Percentiles rank a stretch among this genome's conserved stretches.
Conservation (phyloP, 2,888 invertebrate species). For the Acanthosoma haemorrhoidale region DNA sequence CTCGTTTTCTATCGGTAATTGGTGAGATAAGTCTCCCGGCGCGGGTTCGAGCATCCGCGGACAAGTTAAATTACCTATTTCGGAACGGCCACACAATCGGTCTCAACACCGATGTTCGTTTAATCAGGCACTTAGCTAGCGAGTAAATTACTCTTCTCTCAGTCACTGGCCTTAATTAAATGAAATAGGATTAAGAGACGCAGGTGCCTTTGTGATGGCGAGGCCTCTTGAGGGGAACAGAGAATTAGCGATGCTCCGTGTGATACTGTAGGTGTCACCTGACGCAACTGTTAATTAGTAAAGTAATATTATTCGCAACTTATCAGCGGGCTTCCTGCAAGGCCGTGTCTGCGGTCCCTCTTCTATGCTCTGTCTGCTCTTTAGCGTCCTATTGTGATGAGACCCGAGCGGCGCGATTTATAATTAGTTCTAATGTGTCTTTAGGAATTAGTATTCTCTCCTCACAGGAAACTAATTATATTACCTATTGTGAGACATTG, state of each 20-base stretch:
- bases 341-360: not conserved
- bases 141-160: conserved; percentile 14
- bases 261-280: not conserved
- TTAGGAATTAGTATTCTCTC: no score
- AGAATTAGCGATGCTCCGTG: not conserved
- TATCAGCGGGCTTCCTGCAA: not conserved
- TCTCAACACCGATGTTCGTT: not conserved
- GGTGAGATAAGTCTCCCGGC: not conserved
- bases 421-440: no score
- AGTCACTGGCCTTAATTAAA: conserved; percentile 16
- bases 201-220: conserved; percentile 8
- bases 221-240: no score
- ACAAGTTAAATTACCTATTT: conserved; percentile 16
- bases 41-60: not conserved
- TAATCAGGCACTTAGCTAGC: conserved; percentile 18
- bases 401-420: no score
- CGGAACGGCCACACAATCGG: not conserved
- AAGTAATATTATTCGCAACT: conserved; percentile 6
- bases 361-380: not conserved
- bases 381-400: no score
- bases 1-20: conserved; percentile 7
- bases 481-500: no score
- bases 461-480: no score
- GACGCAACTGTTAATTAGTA: not conserved
- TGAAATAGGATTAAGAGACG: conserved; percentile 20